phyloP scores from a whole-genome alignment of 1,140 invertebrate genomes.

The Drosophila bipectinata region DNA sequence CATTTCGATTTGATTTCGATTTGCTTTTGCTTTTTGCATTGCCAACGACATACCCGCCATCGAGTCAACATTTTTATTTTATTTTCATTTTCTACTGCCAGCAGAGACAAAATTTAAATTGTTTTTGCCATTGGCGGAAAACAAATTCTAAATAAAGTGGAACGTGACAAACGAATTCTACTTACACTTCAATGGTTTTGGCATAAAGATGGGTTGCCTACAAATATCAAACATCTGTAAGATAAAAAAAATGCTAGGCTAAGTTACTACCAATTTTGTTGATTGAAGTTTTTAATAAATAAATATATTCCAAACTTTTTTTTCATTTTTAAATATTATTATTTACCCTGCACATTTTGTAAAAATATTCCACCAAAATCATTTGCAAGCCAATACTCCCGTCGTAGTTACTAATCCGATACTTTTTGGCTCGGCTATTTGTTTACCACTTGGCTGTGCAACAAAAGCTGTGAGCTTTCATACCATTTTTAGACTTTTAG shows the following conservation, averaged over 20 bases:
- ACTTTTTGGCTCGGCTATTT: constrained; percentile 72
- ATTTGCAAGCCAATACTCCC: constrained; percentile 11
- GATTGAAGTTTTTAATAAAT: too few species aligned
- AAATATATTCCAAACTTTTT: neutral
- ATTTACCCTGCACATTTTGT: neutral
- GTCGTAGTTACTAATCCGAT: constrained; percentile 3
- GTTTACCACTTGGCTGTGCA: constrained; percentile 65
- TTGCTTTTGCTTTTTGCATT: constrained; percentile 57
- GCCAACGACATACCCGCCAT: constrained; percentile 32
- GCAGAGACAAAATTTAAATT: constrained; percentile 79
- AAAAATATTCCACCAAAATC: neutral
- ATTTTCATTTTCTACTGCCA: constrained; percentile 48
- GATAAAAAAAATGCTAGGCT: too few species aligned
- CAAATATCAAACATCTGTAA: neutral
- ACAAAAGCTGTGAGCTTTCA: constrained; percentile 51
- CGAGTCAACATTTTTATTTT: constrained; percentile 50
- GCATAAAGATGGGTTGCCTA: constrained; percentile 36
- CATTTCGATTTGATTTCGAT: constrained; percentile 81
- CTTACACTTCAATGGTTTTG: constrained; percentile 41
- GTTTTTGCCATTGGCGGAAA: constrained; percentile 69
- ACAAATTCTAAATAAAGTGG: constrained; percentile 64
- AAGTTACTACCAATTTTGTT: too few species aligned
- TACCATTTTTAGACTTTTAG: constrained; percentile 71
- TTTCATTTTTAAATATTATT: neutral
- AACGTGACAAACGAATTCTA: constrained; percentile 56